These are phyloP conservation scores for Hofmannophila pseudospretella DNA, from an alignment of 2,888 invertebrate species.

Conservation along the genomic window DNA sequence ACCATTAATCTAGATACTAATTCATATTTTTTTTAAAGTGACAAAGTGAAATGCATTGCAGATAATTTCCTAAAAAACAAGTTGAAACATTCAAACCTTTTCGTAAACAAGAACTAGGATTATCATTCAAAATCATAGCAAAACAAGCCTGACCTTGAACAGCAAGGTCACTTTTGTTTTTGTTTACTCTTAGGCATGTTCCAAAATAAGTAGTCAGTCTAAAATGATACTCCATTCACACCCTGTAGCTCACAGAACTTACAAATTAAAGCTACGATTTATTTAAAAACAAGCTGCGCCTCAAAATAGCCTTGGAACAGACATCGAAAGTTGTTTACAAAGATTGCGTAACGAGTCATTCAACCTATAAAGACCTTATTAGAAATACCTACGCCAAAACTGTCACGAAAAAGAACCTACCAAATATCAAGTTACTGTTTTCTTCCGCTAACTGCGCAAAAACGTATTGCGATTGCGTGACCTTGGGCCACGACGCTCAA, in stretches of 20 bases:
- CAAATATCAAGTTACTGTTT: not conserved
- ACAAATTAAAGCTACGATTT: no score
- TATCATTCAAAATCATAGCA: no score
- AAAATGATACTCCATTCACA: not conserved
- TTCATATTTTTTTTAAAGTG: no score
- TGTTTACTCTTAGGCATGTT: not conserved
- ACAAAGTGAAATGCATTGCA: no score
- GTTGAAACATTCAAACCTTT: no score
- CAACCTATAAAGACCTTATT: conserved; percentile 25
- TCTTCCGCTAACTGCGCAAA: conserved; percentile 34
- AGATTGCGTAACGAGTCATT: conserved; percentile 54
- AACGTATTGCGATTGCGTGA: conserved; percentile 27
- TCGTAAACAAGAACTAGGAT: no score
- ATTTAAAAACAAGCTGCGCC: not conserved
- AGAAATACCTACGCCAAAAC: conserved; percentile 12
- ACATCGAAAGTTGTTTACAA: conserved; percentile 63
- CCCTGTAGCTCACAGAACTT: not conserved
- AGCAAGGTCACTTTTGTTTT: conserved; percentile 5
- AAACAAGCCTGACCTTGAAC: not conserved
- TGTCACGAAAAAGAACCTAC: conserved; percentile 14
- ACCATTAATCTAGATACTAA: no score
- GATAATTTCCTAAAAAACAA: no score
- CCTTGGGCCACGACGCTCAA: conserved; percentile 42
- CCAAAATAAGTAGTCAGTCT: not conserved
- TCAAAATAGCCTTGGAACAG: conserved; percentile 39